phyloP scores from a whole-genome alignment of 2,797 vertebrate genomes.

The Rhinella marina region DNA sequence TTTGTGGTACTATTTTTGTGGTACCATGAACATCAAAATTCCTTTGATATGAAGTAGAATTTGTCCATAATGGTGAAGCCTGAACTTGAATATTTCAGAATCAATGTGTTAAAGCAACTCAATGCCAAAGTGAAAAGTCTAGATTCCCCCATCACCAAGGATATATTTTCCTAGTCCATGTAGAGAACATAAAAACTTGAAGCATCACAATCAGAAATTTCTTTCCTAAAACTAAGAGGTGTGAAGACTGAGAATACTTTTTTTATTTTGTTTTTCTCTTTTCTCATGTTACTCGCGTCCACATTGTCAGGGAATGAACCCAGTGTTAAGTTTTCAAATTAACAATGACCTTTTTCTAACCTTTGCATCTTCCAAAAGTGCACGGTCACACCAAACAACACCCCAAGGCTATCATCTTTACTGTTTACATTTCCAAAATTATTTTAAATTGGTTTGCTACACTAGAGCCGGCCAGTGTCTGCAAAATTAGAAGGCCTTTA shows the following conservation, averaged over 20 bases:
- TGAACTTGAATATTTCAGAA: too few relatives aligned
- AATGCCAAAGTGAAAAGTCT: background rate
- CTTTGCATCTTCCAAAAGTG: slow-evolving; percentile 72
- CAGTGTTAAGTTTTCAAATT: slow-evolving; percentile 65
- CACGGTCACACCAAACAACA: slow-evolving; percentile 73
- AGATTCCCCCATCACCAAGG: background rate
- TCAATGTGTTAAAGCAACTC: background rate
- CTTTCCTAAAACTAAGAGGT: background rate
- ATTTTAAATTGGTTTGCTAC: slow-evolving; percentile 76
- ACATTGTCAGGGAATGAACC: background rate
- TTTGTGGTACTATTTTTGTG: too few relatives aligned
- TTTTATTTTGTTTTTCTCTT: background rate
- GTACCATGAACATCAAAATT: too few relatives aligned
- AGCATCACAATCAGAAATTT: background rate
- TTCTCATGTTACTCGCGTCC: background rate
- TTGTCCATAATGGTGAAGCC: too few relatives aligned
- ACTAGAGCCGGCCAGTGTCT: slow-evolving; percentile 69
- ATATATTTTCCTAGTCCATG: background rate
- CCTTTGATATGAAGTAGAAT: too few relatives aligned
- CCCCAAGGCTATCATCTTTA: slow-evolving; percentile 72
- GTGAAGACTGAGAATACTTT: background rate
- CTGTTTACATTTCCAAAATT: slow-evolving; percentile 75
- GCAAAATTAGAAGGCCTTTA: slow-evolving; percentile 63
- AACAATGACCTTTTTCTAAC: slow-evolving; percentile 72
- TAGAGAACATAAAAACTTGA: background rate